Conservation (phyloP, 2,797 vertebrate genomes). For the Cyclopterus lumpus region DNA sequence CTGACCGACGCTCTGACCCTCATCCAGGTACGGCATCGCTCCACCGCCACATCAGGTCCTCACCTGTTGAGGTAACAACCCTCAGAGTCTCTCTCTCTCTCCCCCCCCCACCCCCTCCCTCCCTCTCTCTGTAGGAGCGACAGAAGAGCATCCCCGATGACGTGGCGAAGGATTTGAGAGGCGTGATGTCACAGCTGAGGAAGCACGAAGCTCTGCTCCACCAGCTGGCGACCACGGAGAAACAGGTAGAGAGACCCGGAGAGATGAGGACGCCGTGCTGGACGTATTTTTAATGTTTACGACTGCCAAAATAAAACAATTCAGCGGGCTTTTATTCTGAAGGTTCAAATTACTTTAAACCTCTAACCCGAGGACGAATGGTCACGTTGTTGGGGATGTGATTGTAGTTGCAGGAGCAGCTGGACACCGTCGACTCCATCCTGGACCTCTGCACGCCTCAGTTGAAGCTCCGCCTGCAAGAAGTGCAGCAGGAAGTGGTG, state of each 20-base stretch:
- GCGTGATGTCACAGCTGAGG: conserved; percentile 86
- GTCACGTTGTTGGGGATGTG: not conserved
- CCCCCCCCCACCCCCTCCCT: not conserved
- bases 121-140: conserved; percentile 82
- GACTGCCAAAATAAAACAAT: too few relatives aligned
- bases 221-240: conserved; percentile 83
- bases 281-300: too few relatives aligned
- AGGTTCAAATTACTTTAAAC: too few relatives aligned
- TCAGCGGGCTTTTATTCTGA: too few relatives aligned
- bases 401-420: conserved; percentile 83
- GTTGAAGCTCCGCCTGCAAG: conserved; percentile 76
- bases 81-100: not conserved
- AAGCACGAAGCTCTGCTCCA: conserved; percentile 86
- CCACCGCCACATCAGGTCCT: too few relatives aligned
- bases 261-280: too few relatives aligned
- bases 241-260: conserved; percentile 79
- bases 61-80: too few relatives aligned
- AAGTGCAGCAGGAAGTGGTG: conserved; percentile 84
- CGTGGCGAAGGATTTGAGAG: conserved; percentile 86
- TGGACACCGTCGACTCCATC: conserved; percentile 75
- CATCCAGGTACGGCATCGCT: conserved; percentile 82
- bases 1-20: conserved; percentile 85
- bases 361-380: too few relatives aligned
- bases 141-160: conserved; percentile 87
- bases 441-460: conserved; percentile 72